Evolutionary conservation across 35 echinoderm and acorn worm species (phyloP).

Genomic region (Strongylocentrotus purpuratus): DNA sequence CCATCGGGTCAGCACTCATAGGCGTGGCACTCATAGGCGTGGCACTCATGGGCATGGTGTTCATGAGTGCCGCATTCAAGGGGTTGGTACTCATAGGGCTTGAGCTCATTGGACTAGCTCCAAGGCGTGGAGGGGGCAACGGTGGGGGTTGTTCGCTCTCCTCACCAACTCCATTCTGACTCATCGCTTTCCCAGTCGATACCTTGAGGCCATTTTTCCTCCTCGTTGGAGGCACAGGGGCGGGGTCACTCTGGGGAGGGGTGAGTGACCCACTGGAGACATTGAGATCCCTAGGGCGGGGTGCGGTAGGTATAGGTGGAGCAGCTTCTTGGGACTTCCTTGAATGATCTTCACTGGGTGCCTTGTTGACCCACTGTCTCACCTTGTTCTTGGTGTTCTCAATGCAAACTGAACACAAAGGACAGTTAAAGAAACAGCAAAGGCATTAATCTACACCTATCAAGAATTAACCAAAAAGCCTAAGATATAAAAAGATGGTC

Average conservation of each 20-base stretch:
- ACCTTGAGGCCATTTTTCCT: slow-evolving; percentile 26
- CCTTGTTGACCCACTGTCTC: slow-evolving; percentile 21
- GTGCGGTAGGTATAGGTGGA: slow-evolving; percentile 41
- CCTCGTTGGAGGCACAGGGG: slow-evolving; percentile 23
- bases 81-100: background rate
- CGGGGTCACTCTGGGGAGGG: background rate
- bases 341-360: background rate
- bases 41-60: slow-evolving; percentile 54
- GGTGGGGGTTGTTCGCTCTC: slow-evolving; percentile 60
- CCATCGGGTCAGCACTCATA: slow-evolving; percentile 38
- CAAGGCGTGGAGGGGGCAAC: slow-evolving; percentile 63
- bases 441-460: no score
- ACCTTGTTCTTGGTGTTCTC: slow-evolving; percentile 16
- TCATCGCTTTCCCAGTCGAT: background rate
- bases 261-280: background rate
- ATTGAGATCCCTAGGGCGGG: slow-evolving; percentile 7
- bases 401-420: background rate
- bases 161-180: background rate
- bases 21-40: slow-evolving; percentile 62
- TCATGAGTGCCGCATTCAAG: background rate
- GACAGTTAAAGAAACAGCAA: background rate
- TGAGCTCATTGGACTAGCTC: slow-evolving; percentile 44
- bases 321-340: slow-evolving; percentile 45
- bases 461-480: no score
- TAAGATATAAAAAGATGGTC: no score